Base-by-base conservation (phyloP, 2,113 vertebrate genomes). In the Triplophysa tibetana region DNA sequence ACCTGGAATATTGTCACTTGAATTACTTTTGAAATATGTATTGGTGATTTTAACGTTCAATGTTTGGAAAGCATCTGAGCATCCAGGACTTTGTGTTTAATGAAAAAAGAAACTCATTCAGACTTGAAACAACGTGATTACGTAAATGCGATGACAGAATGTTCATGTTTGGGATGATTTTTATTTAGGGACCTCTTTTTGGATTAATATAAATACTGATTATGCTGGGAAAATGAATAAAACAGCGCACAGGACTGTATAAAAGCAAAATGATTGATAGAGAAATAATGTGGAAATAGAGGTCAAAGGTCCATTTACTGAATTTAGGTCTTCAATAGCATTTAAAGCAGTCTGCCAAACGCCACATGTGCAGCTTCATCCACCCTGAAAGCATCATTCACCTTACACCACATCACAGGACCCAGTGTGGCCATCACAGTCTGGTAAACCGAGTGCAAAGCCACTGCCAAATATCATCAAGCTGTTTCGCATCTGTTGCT, bases 371-470 rank as follows among this genome's bases (percentile, higher is more conserved):
- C 23, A 23, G 1, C 5, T 67, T 67, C 65, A 67, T 67, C 21
- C n/a, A 45, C 5, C 19, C 38, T 41, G 14, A 13, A 13, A 50
- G 2, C 11, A 50, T 16, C 17, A 6, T 56, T 56, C 16, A 19
- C 52, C 16, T 8, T 8, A 48, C 41, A 45, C 6, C 24, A 41
- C 23, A 13, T 23, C 41, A 68, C 41, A 48, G 21, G n/a, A 48
- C 41, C 45, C 50, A 70, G 67, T 14, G 8, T 70, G 3, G 23
- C 50, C 24, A 4, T 69, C 23, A 16, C 67, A 69, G 67, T 45
- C 43, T 50, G 23, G 24, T 52, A 26, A 70, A 70, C 8, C 17
- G 52, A 29, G 14, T 17, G 67, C 67, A 70, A 70, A 70, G 67
- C 67, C 45, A 52, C 26, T 24, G 17, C 14, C 45, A 7, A 19